Percentiles rank a stretch among this genome's conserved stretches.
Conservation (phyloP, 2,113 vertebrate genomes). For the Heterocephalus glaber region DNA sequence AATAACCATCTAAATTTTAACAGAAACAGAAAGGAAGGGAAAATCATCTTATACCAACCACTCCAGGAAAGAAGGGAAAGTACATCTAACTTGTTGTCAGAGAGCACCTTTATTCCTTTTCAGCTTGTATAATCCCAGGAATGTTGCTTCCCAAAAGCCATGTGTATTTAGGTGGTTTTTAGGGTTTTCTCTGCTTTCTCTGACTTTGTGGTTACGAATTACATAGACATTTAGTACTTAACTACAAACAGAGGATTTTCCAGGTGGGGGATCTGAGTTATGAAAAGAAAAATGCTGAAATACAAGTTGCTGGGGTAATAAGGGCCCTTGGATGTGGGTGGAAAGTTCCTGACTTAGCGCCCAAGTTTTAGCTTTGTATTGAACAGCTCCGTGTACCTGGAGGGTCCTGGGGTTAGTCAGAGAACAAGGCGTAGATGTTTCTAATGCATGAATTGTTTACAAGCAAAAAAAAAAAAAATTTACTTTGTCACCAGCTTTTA, state of each 20-base stretch:
- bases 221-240: conserved; percentile 70
- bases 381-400: conserved; percentile 33
- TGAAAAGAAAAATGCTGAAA: conserved; percentile 72
- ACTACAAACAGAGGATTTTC: conserved; percentile 81
- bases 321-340: conserved; percentile 63
- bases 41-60: not conserved
- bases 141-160: conserved; percentile 73
- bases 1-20: not conserved
- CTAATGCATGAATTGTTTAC: conserved; percentile 56
- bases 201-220: conserved; percentile 80
- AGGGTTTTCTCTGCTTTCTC: conserved; percentile 65
- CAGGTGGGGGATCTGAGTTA: conserved; percentile 79
- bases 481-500: not conserved
- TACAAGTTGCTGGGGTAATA: conserved; percentile 63
- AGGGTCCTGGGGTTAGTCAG: not conserved
- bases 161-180: conserved; percentile 68
- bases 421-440: conserved; percentile 56
- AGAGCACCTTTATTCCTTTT: conserved; percentile 75
- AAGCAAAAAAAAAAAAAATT: conserved; percentile 54
- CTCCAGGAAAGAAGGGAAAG: not conserved
- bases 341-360: not conserved
- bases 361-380: not conserved
- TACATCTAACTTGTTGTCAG: conserved; percentile 68
- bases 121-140: conserved; percentile 75
- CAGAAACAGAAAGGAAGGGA: conserved; percentile 62